Evolutionary conservation across 1,140 invertebrate species (phyloP).

Genomic region (Parasteatoda tepidariorum): DNA sequence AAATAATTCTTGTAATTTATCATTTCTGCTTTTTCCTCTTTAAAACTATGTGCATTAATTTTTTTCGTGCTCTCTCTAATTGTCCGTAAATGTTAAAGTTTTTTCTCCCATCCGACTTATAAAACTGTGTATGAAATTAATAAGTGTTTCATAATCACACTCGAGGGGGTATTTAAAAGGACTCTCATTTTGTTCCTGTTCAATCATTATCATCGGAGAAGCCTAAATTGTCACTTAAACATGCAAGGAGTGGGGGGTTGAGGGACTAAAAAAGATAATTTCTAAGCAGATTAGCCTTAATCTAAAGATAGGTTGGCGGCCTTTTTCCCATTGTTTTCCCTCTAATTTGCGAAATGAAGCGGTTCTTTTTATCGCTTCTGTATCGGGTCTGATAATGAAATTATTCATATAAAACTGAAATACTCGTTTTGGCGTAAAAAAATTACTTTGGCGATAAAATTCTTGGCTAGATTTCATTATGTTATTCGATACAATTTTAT

Average conservation of each 20-base stretch:
- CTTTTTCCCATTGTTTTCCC: background rate
- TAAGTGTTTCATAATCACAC: slow-evolving; percentile 42
- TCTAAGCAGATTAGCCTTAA: slow-evolving; percentile 41
- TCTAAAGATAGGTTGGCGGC: background rate
- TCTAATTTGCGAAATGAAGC: slow-evolving; percentile 37
- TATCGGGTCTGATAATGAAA: slow-evolving; percentile 27
- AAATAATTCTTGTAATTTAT: background rate
- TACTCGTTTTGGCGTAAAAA: no score
- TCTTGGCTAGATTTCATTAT: no score
- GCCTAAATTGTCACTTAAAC: slow-evolving; percentile 26
- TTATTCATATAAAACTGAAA: slow-evolving; percentile 6
- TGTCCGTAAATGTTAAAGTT: background rate
- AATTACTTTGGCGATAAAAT: no score
- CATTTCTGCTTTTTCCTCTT: background rate
- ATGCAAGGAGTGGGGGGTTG: slow-evolving; percentile 7
- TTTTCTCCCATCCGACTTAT: background rate
- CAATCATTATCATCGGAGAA: slow-evolving; percentile 37
- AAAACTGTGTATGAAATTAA: slow-evolving; percentile 45
- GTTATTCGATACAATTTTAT: no score
- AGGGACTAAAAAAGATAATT: background rate
- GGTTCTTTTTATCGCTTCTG: slow-evolving; percentile 19
- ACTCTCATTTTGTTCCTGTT: slow-evolving; percentile 21
- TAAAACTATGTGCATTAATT: background rate
- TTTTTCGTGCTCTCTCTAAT: slow-evolving; percentile 18
- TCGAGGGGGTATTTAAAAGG: slow-evolving; percentile 29